phyloP scores from a whole-genome alignment of 53 echinoderm and acorn worm species.

The Henricia sp. region DNA sequence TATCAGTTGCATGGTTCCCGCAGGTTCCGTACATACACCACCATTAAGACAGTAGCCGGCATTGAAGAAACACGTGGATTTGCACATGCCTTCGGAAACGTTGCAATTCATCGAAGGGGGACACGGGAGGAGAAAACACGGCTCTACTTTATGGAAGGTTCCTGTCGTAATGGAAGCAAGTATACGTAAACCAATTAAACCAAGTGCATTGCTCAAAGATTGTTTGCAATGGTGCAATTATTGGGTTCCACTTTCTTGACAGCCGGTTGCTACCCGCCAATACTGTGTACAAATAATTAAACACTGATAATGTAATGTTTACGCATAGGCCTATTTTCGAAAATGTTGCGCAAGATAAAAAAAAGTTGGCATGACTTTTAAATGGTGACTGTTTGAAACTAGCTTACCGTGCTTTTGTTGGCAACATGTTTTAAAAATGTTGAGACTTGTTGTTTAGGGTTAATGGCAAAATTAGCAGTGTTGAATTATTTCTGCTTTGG shows the following conservation, averaged over 20 bases:
- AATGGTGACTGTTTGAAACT: background rate
- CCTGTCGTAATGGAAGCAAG: background rate
- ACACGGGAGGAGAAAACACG: conserved; percentile 44
- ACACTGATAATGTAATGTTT: background rate
- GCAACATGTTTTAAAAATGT: background rate
- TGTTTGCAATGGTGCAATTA: background rate
- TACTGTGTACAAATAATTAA: background rate
- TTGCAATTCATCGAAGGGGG: conserved; percentile 21
- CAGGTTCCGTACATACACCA: conserved; percentile 23
- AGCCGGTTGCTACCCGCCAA: too few species aligned
- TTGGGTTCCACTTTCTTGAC: too few species aligned
- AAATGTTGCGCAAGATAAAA: too few species aligned
- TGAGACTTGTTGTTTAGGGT: too few species aligned
- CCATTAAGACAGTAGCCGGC: conserved; percentile 42
- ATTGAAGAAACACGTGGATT: conserved; percentile 29
- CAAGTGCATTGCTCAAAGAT: background rate
- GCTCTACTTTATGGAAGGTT: conserved; percentile 22
- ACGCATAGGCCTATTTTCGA: background rate
- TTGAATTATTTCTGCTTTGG: too few species aligned
- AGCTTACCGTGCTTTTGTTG: background rate
- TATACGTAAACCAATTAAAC: background rate
- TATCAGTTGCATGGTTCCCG: conserved; percentile 5
- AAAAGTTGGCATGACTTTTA: too few species aligned
- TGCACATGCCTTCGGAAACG: conserved; percentile 1
- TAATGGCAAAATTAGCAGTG: background rate